Conservation (phyloP, 2,113 vertebrate species). For the Ptyas mucosa region DNA sequence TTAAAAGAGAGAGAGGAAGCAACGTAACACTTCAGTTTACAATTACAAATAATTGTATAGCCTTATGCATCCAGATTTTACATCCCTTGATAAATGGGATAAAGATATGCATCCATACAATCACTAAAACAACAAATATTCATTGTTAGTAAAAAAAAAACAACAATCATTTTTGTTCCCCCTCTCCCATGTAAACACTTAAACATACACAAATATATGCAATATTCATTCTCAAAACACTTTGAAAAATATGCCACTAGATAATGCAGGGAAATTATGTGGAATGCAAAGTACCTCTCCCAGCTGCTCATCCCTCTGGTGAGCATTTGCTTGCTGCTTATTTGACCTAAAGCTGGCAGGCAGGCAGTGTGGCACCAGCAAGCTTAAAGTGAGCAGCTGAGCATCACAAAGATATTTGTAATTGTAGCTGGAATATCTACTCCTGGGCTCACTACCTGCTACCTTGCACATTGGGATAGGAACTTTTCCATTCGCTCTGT, state of each 20-base stretch:
- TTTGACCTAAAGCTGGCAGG: neutral
- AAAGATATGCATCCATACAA: neutral
- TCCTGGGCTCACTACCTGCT: neutral
- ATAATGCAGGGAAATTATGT: neutral
- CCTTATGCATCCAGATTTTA: neutral
- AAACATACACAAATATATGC: neutral
- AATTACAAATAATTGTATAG: neutral
- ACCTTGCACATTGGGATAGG: neutral
- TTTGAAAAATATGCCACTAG: neutral
- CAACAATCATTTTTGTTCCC: neutral
- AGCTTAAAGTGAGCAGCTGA: neutral
- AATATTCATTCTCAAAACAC: neutral
- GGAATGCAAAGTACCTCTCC: neutral
- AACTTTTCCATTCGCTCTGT: neutral
- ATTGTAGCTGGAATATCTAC: too few species aligned
- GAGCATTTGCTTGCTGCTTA: neutral
- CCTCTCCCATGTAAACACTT: neutral
- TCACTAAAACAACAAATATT: neutral
- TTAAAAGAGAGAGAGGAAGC: neutral
- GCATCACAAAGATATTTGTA: neutral
- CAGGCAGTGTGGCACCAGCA: too few species aligned
- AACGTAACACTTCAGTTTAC: neutral
- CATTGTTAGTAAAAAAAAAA: neutral
- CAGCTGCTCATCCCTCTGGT: neutral
- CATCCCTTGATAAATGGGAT: neutral